phyloP scores from a whole-genome alignment of 2,888 invertebrate genomes.

The Camponotus fellah region DNA sequence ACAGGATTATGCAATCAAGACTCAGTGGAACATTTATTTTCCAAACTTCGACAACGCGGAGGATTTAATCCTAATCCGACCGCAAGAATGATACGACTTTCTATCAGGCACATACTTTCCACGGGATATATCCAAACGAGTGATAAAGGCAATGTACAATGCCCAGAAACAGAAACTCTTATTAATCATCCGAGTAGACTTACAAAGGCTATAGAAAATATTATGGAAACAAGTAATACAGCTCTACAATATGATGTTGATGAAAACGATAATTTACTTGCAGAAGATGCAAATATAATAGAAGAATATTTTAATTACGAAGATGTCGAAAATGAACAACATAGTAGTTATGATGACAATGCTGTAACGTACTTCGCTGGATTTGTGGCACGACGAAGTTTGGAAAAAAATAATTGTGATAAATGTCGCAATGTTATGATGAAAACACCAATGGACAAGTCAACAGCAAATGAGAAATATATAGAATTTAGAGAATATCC shows the following conservation, averaged over 20 bases:
- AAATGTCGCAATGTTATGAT: background rate
- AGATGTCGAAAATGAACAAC: background rate
- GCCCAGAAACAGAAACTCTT: background rate
- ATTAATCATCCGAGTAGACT: background rate
- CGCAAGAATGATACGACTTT: background rate
- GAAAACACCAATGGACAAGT: background rate
- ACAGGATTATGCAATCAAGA: background rate
- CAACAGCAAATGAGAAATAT: too few relatives aligned
- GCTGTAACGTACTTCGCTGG: background rate
- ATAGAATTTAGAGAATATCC: too few relatives aligned
- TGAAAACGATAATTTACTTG: background rate
- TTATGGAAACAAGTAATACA: background rate
- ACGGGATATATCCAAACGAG: background rate
- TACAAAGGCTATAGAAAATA: background rate
- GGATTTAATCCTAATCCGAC: background rate
- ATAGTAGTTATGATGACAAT: background rate
- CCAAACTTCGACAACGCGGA: background rate
- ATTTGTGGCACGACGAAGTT: background rate
- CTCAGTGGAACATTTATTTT: background rate
- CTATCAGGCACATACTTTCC: background rate
- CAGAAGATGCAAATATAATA: background rate
- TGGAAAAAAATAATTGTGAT: background rate
- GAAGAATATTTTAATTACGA: background rate
- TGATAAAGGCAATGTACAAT: background rate
- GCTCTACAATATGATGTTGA: background rate